Evolutionary conservation across 2,113 vertebrate genomes (phyloP).

Genomic region (Pteropus alecto): DNA sequence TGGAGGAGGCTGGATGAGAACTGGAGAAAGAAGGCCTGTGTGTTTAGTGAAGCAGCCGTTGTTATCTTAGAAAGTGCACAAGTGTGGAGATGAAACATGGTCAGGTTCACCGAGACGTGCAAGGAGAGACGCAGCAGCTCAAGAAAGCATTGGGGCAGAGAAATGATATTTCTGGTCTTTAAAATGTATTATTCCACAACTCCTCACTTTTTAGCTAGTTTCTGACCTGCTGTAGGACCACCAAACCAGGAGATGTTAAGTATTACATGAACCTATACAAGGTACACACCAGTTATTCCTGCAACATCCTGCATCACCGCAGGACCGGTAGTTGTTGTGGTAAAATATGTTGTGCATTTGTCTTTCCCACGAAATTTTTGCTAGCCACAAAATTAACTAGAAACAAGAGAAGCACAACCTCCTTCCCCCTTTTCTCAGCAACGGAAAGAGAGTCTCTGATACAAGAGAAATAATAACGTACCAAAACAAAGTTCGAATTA

Average conservation of each 20-base stretch:
- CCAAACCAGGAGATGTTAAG: not conserved
- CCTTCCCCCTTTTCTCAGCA: not conserved
- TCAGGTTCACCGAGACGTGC: not conserved
- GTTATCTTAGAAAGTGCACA: not conserved
- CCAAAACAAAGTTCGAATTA: not conserved
- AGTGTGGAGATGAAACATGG: too few species aligned
- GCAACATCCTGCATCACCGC: not conserved
- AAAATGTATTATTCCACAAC: too few species aligned
- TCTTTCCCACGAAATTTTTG: constrained; percentile 57
- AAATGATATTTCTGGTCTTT: not conserved
- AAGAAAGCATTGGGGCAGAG: not conserved
- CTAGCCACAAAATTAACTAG: constrained; percentile 68
- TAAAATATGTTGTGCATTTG: constrained; percentile 23
- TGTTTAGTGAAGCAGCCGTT: not conserved
- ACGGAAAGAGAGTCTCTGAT: not conserved
- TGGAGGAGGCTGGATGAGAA: not conserved
- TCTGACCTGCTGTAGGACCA: not conserved
- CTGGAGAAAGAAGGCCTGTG: not conserved
- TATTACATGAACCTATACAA: fast-evolving
- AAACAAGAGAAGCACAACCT: constrained; percentile 39
- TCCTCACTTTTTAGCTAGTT: not conserved
- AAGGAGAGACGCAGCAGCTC: not conserved
- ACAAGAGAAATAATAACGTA: not conserved
- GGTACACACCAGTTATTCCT: not conserved
- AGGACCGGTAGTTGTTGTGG: constrained; percentile 47